Conservation (phyloP, 2,888 invertebrate species). For the Lithosia quadra region DNA sequence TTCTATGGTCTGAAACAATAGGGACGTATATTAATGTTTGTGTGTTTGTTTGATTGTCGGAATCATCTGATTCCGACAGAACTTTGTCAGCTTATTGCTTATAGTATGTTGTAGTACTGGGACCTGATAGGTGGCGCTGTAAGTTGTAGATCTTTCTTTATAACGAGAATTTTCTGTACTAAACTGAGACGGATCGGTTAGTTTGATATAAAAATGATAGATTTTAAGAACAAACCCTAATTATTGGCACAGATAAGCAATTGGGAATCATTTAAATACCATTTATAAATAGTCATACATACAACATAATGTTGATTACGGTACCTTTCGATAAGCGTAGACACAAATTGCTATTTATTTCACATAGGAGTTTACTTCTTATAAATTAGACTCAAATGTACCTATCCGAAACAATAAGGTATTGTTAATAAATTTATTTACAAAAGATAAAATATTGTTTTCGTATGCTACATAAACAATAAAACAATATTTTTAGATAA, state of each 20-base stretch:
- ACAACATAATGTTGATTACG: not conserved
- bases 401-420: not conserved
- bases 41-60: not conserved
- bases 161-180: not conserved
- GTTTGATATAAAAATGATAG: too few species aligned
- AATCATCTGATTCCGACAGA: not conserved
- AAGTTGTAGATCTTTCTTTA: not conserved
- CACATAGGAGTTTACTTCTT: conserved; percentile 9
- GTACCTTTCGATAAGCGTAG: not conserved
- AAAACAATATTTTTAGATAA: conserved; percentile 25
- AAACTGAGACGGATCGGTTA: not conserved
- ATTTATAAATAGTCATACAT: conserved; percentile 9
- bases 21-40: not conserved
- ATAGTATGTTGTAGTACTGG: not conserved
- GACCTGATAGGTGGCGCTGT: not conserved
- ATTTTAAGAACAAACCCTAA: not conserved
- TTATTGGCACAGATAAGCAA: not conserved
- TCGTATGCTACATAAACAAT: conserved; percentile 26
- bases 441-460: not conserved
- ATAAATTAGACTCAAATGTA: not conserved
- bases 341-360: conserved; percentile 13
- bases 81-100: not conserved
- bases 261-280: not conserved
- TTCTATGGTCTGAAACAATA: conserved; percentile 93
- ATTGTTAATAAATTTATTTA: not conserved